Percentiles rank a stretch among this genome's conserved stretches.
These are phyloP conservation scores for Garrulus glandarius DNA, from an alignment of 2,797 vertebrate genomes.

Conservation along the genomic window DNA sequence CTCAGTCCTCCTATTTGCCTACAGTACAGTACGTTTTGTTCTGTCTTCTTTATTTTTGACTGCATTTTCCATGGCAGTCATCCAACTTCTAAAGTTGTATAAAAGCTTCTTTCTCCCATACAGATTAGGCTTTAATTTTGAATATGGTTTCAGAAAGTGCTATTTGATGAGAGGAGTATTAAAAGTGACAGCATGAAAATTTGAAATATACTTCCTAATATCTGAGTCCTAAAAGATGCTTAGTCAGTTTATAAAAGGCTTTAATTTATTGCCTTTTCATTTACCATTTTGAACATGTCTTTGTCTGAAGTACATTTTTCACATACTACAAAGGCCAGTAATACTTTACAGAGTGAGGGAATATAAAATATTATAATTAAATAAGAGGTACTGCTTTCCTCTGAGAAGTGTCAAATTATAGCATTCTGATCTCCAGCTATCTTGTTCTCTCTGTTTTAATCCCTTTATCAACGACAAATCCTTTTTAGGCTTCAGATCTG, in stretches of 20 bases:
- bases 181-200: not conserved
- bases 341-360: not conserved
- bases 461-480: not conserved
- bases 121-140: not conserved
- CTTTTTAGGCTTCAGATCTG: not conserved
- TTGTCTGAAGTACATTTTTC: not conserved
- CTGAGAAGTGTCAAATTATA: not conserved
- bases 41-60: not conserved
- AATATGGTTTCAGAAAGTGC: not conserved
- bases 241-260: not conserved
- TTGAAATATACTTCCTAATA: not conserved
- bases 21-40: not conserved
- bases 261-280: constrained; percentile 20
- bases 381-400: not conserved
- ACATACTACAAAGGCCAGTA: not conserved
- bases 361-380: not conserved
- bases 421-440: not conserved
- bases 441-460: not conserved
- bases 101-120: not conserved
- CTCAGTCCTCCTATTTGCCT: not conserved
- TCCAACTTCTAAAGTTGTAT: not conserved
- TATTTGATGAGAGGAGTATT: not conserved
- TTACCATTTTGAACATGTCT: not conserved
- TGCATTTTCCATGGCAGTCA: not conserved
- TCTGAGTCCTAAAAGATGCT: not conserved